phyloP scores from a whole-genome alignment of 2,113 vertebrate genomes.

The Rhea pennata region DNA sequence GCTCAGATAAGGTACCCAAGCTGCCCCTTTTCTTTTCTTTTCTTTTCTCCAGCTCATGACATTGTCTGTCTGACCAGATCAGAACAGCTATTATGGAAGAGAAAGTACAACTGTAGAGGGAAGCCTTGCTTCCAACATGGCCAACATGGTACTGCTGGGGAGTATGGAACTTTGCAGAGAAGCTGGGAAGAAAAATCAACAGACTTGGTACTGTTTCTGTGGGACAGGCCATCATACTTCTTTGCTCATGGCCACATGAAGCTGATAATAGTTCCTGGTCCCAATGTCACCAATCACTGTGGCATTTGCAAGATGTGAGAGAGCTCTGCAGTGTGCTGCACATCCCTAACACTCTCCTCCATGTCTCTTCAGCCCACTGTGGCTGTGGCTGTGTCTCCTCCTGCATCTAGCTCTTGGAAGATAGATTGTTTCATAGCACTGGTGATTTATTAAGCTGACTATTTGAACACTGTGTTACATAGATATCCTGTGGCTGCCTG shows the following conservation, averaged over 20 bases:
- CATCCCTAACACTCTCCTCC: too few relatives aligned
- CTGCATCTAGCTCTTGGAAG: rapidly evolving
- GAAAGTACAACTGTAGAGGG: not conserved
- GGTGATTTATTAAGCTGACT: constrained; percentile 35
- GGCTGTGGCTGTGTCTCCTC: not conserved
- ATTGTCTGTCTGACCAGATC: not conserved
- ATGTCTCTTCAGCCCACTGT: not conserved
- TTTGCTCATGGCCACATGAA: not conserved
- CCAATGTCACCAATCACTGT: not conserved
- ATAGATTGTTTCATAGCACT: not conserved
- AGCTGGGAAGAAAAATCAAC: not conserved
- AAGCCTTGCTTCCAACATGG: not conserved
- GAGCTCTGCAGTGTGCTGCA: not conserved
- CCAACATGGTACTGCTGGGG: not conserved
- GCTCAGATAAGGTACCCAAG: rapidly evolving
- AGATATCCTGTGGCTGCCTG: not conserved
- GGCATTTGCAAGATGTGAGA: not conserved
- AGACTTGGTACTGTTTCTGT: not conserved
- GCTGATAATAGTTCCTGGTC: not conserved
- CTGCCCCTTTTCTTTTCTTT: not conserved
- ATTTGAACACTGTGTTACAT: not conserved
- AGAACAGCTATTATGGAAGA: not conserved
- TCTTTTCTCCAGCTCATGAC: not conserved
- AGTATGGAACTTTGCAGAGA: not conserved
- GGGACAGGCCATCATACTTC: not conserved